Percentiles rank a stretch among this genome's conserved stretches.
Evolutionary conservation across 1,140 invertebrate species (phyloP).

Genomic region (Zaprionus gabonicus): DNA sequence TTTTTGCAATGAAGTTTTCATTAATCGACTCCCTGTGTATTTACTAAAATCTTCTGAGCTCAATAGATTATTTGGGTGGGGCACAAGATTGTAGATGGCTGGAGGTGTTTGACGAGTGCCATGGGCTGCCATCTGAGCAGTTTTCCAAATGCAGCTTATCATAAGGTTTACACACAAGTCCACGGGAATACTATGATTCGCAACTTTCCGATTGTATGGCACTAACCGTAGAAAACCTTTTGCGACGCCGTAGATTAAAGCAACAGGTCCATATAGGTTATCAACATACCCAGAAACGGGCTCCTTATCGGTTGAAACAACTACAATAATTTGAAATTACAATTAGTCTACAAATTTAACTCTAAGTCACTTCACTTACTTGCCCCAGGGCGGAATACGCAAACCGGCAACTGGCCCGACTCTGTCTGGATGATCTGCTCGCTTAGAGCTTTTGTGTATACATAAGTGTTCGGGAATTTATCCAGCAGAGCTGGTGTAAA

Average conservation of each 20-base stretch:
- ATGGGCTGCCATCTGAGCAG: constrained; percentile 85
- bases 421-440: constrained; percentile 89
- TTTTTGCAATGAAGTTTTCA: constrained; percentile 64
- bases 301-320: constrained; percentile 92
- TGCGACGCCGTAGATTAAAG: constrained; percentile 88
- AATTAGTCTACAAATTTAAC: constrained; percentile 89
- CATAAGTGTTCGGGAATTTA: constrained; percentile 92
- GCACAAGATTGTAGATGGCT: constrained; percentile 89
- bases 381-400: constrained; percentile 89
- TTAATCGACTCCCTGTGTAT: constrained; percentile 55
- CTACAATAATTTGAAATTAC: constrained; percentile 85
- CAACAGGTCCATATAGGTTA: constrained; percentile 95
- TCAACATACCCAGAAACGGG: constrained; percentile 92
- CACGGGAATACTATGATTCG: constrained; percentile 91
- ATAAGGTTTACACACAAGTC: constrained; percentile 91
- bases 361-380: constrained; percentile 85
- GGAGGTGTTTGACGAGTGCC: constrained; percentile 56
- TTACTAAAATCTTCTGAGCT: constrained; percentile 85
- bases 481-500: constrained; percentile 88
- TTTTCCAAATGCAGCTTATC: constrained; percentile 90
- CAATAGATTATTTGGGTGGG: constrained; percentile 86
- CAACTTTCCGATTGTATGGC: constrained; percentile 85
- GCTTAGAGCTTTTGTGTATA: constrained; percentile 92
- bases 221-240: constrained; percentile 90
- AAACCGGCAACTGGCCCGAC: constrained; percentile 89